Conservation (phyloP, 2,797 vertebrate species). For the Hippocampus kuda region DNA sequence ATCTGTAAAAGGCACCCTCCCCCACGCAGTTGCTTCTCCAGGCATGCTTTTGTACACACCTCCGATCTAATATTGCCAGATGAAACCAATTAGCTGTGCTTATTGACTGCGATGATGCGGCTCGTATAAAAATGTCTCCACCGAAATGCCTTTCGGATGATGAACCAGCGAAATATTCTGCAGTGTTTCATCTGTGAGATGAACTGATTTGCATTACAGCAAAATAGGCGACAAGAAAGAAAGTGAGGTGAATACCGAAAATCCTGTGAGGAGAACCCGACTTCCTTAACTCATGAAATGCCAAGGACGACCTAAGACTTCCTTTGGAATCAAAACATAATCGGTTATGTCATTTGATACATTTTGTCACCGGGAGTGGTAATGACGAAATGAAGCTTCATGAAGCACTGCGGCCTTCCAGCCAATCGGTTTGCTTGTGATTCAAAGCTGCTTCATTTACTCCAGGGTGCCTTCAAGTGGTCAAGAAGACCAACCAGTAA, state of each 20-base stretch:
- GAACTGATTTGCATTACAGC: background rate
- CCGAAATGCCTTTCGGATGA: background rate
- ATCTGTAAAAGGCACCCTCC: background rate
- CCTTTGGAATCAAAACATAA: too few species aligned
- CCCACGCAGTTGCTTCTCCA: background rate
- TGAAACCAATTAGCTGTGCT: conserved; percentile 4
- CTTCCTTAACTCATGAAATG: too few species aligned
- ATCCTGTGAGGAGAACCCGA: background rate
- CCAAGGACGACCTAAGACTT: too few species aligned
- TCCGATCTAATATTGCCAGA: background rate
- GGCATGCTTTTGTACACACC: background rate
- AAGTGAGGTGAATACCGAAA: background rate
- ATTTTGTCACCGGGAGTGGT: too few species aligned
- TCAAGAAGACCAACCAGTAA: too few species aligned
- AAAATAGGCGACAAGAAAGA: background rate
- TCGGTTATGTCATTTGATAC: too few species aligned
- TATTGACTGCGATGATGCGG: background rate
- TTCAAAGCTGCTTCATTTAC: too few species aligned
- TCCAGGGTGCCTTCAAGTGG: too few species aligned
- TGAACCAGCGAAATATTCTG: background rate
- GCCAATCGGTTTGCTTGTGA: too few species aligned
- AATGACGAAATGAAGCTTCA: too few species aligned
- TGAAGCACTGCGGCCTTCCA: too few species aligned
- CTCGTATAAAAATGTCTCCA: background rate
- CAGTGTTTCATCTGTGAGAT: conserved; percentile 1